Evolutionary conservation across 2,113 vertebrate genomes (phyloP).

Genomic region (Rutilus rutilus): DNA sequence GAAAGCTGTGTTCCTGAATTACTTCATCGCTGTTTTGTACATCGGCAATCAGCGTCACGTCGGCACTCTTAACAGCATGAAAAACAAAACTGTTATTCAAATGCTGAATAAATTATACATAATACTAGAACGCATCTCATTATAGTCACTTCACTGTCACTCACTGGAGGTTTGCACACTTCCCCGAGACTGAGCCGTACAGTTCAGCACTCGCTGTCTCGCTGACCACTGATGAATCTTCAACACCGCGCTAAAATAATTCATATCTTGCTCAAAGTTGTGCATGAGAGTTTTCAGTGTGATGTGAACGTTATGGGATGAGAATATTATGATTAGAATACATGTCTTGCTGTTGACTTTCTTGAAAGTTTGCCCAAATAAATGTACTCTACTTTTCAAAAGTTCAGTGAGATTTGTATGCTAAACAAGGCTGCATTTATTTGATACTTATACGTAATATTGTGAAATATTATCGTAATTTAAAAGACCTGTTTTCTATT

Average conservation of each 20-base stretch:
- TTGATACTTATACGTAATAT: background rate
- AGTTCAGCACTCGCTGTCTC: background rate
- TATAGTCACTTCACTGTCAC: background rate
- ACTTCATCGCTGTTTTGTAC: conserved; percentile 24
- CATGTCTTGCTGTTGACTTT: too few species aligned
- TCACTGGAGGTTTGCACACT: background rate
- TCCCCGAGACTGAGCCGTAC: background rate
- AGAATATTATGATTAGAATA: too few species aligned
- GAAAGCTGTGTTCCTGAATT: conserved; percentile 11
- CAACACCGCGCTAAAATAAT: background rate
- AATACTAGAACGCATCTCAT: conserved; percentile 10
- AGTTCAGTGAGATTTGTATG: background rate
- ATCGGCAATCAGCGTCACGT: conserved; percentile 19
- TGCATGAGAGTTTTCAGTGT: background rate
- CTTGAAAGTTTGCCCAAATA: too few species aligned
- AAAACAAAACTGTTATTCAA: conserved; percentile 10
- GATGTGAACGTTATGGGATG: background rate
- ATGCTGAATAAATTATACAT: conserved; percentile 15
- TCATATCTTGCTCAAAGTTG: background rate
- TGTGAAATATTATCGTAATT: background rate
- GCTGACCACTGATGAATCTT: background rate
- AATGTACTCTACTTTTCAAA: background rate
- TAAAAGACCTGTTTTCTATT: background rate
- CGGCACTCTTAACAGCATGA: background rate
- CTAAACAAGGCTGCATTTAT: background rate